Conservation (phyloP, 2,113 vertebrate species). For the Micronycteris hirsuta region DNA sequence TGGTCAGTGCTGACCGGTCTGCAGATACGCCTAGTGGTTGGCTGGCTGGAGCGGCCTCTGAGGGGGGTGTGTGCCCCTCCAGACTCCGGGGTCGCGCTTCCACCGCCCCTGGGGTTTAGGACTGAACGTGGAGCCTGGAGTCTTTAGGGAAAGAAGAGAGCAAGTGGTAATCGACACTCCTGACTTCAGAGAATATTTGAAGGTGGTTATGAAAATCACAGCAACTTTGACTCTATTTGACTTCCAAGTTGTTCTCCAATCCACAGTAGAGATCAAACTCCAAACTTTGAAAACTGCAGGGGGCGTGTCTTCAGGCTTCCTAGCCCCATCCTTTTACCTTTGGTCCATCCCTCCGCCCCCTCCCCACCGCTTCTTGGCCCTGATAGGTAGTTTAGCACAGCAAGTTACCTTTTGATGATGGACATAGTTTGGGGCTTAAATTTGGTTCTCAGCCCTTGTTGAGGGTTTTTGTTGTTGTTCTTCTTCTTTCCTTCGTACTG, state of each 20-base stretch:
- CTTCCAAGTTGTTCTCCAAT: not conserved
- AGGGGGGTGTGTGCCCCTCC: not conserved
- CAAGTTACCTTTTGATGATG: not conserved
- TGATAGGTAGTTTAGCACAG: not conserved
- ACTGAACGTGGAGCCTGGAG: not conserved
- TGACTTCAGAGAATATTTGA: not conserved
- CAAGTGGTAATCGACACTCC: not conserved
- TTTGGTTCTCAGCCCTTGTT: not conserved
- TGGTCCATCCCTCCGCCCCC: not conserved
- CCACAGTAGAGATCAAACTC: not conserved
- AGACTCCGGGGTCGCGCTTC: too few relatives aligned
- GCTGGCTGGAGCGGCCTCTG: not conserved
- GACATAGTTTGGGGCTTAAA: not conserved
- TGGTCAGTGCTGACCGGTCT: not conserved
- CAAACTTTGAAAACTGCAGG: not conserved
- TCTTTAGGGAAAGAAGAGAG: not conserved
- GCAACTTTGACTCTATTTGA: not conserved
- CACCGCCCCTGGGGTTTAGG: not conserved
- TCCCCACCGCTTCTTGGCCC: not conserved
- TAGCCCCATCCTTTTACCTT: not conserved
- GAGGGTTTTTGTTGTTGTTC: not conserved
- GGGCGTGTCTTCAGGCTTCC: not conserved
- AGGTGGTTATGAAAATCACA: not conserved
- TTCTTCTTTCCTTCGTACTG: not conserved
- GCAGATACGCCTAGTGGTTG: not conserved